Evolutionary conservation across 1,140 invertebrate genomes (phyloP), one percentile per base, ranked within the genome.

Genomic region (Oedothorax gibbosus): DNA sequence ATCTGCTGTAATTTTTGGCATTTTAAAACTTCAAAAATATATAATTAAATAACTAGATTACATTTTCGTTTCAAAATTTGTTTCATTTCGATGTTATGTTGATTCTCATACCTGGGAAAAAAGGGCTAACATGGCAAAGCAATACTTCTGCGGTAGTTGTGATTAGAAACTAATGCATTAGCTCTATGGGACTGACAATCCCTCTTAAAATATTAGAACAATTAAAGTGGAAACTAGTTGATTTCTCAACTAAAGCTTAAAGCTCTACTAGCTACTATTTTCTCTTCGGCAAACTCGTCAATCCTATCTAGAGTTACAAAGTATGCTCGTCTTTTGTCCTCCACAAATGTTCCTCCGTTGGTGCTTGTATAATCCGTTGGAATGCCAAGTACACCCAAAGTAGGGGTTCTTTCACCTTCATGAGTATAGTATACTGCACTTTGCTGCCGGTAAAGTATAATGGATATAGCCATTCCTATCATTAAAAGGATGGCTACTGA

Each of bases 381-480:
- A n/a, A 60, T 18, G 7, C 71, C 75, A 0, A 65, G 62, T 7
- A 83, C 51, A 51, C 54, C 77, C 12, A 86, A 65, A 54, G 76
- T 80, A 21, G 68, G 76, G 9, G 62, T 82, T 14, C 92, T 88
- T 87, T 93, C 93, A 86, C 93, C 93, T 89, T 94, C 94, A 88
- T 94, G 92, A 0, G 94, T 94, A 88, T 95, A 94, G 88, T 95
- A 95, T 56, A 92, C 92, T 11, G 93, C 93, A 0, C 93, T 92
- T 85, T 94, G 93, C 18, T 93, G 91, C 62, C 91, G 90, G 49
- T 93, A 93, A 49, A 89, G 79, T 35, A 89, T 87, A 20, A 90
- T 65, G 9, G 87, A 87, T 15, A 90, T 87, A 7, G 89, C 81
- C 3, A 90, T 86, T 10, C 89, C 80, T 2, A 89, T 85, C 7